Conservation (phyloP, 1,140 invertebrate species). For the Drosophila arizonae region DNA sequence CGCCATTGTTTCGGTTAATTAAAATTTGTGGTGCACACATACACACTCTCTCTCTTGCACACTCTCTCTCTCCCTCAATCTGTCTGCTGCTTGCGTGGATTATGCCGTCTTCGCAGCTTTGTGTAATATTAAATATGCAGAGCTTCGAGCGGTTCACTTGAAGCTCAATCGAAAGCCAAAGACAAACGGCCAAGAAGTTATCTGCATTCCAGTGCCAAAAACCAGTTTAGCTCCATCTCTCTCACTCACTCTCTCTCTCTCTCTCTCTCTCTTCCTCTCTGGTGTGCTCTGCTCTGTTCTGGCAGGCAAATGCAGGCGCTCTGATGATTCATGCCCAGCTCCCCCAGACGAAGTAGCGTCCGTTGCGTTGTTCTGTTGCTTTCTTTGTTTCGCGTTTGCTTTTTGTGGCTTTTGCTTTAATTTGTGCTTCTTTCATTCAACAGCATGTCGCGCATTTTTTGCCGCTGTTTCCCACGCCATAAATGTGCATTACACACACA, state of each 20-base stretch:
- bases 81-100: constrained; percentile 23
- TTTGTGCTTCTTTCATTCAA: constrained; percentile 54
- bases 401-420: constrained; percentile 39
- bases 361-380: constrained; percentile 35
- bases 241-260: background rate
- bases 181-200: constrained; percentile 54
- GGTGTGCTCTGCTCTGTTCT: background rate
- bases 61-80: constrained; percentile 8
- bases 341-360: constrained; percentile 70
- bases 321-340: constrained; percentile 67
- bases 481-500: constrained; percentile 14
- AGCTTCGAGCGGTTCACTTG: constrained; percentile 57
- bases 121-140: constrained; percentile 77
- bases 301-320: constrained; percentile 41
- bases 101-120: constrained; percentile 18
- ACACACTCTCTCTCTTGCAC: background rate
- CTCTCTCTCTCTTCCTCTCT: background rate
- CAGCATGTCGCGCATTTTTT: constrained; percentile 47
- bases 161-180: constrained; percentile 24
- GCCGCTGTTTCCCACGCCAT: constrained; percentile 55
- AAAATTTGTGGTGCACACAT: constrained; percentile 70
- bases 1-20: constrained; percentile 80
- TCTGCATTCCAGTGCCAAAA: constrained; percentile 64
- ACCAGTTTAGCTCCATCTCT: constrained; percentile 33
- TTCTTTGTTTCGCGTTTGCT: constrained; percentile 5